phyloP scores from a whole-genome alignment of 2,888 invertebrate species.

The Meiosimyza platycephala region DNA sequence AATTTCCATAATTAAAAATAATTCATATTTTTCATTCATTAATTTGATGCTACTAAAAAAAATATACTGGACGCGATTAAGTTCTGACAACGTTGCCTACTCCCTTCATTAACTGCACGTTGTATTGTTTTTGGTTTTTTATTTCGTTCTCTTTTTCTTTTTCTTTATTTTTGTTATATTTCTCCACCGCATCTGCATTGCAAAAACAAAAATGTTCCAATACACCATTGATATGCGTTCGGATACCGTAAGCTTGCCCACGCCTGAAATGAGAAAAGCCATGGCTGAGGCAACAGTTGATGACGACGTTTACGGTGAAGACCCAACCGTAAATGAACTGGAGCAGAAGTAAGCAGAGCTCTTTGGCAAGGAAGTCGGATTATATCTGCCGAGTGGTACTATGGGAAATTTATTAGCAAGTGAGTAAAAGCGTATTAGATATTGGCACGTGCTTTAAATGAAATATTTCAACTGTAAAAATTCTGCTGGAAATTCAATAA shows the following conservation, averaged over 20 bases:
- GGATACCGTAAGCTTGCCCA: slow-evolving; percentile 90
- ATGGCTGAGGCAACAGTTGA: slow-evolving; percentile 89
- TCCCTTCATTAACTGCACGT: no score
- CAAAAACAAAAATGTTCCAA: slow-evolving; percentile 45
- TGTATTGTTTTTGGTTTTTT: no score
- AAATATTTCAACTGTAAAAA: no score
- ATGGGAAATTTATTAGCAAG: slow-evolving; percentile 95
- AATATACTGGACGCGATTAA: no score
- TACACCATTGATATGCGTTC: slow-evolving; percentile 84
- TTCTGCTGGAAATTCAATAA: no score
- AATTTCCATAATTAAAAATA: no score
- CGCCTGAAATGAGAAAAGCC: slow-evolving; percentile 84
- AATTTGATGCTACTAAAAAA: no score
- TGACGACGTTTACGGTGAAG: slow-evolving; percentile 93
- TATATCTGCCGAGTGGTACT: slow-evolving; percentile 91
- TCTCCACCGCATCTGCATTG: no score
- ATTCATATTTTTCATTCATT: no score
- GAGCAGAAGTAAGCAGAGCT: slow-evolving; percentile 81
- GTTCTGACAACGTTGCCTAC: no score
- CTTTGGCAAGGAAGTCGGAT: slow-evolving; percentile 87
- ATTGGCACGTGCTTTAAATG: neutral
- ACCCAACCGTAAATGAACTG: slow-evolving; percentile 86
- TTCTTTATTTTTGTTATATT: no score
- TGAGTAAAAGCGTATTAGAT: slow-evolving; percentile 67
- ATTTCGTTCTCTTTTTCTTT: no score